Conservation (phyloP, 2,888 invertebrate genomes). For the Aleiodes alternator region DNA sequence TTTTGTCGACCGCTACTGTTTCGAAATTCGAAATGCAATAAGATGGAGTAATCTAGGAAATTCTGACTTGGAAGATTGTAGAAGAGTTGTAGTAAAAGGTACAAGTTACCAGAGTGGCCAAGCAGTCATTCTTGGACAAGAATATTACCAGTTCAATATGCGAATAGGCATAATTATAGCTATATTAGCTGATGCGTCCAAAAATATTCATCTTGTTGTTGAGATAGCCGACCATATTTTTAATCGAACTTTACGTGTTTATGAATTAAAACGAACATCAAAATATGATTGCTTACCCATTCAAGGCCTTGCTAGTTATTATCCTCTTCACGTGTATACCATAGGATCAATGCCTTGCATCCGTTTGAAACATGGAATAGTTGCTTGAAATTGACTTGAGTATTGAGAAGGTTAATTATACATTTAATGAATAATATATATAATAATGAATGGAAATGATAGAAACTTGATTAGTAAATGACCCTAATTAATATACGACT, state of each 20-base stretch:
- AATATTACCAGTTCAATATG: neutral
- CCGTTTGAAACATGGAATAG: conserved; percentile 43
- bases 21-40: neutral
- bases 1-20: conserved; percentile 38
- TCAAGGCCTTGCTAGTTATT: conserved; percentile 39
- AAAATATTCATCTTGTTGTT: no score
- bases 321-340: conserved; percentile 44
- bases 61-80: no score
- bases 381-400: neutral
- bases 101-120: neutral
- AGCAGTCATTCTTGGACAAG: neutral
- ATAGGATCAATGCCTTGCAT: conserved; percentile 41
- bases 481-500: neutral
- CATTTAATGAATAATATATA: neutral
- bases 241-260: no score
- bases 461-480: neutral
- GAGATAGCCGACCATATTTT: no score
- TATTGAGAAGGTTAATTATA: no score
- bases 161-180: conserved; percentile 9
- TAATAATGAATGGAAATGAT: neutral
- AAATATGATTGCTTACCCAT: conserved; percentile 41
- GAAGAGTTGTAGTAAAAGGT: neutral
- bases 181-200: no score
- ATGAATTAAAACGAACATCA: no score
- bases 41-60: neutral